Conservation (phyloP, 2,113 vertebrate genomes). For the Erythrolamprus reginae region DNA sequence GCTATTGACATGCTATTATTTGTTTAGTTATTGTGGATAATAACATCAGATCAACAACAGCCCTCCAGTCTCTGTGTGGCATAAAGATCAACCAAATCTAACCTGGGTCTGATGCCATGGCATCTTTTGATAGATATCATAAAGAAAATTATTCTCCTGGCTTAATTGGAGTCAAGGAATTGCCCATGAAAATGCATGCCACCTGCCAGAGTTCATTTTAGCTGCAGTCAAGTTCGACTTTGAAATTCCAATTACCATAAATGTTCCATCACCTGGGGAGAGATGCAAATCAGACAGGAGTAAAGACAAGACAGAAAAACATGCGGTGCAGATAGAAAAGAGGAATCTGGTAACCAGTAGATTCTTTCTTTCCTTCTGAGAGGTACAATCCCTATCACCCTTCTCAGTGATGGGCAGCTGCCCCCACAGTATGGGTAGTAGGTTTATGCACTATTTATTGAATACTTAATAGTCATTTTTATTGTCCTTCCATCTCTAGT, state of each 20-base stretch:
- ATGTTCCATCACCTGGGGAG: slow-evolving; percentile 22
- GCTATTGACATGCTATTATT: not conserved
- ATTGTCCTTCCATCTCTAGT: too few relatives aligned
- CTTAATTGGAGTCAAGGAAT: slow-evolving; percentile 15
- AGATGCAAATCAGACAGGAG: not conserved
- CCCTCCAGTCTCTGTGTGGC: not conserved
- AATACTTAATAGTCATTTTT: too few relatives aligned
- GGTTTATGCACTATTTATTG: too few relatives aligned
- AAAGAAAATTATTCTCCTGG: not conserved
- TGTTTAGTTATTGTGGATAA: not conserved
- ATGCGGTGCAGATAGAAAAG: not conserved
- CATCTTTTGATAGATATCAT: not conserved
- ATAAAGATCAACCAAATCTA: not conserved
- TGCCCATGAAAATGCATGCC: slow-evolving; percentile 7
- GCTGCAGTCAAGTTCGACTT: slow-evolving; percentile 7
- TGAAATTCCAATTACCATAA: slow-evolving; percentile 22
- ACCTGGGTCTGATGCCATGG: not conserved
- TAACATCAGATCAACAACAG: not conserved
- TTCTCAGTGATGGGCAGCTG: too few relatives aligned
- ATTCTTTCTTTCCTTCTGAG: not conserved
- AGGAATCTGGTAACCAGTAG: not conserved
- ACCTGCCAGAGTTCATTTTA: slow-evolving; percentile 14
- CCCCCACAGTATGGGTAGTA: too few relatives aligned
- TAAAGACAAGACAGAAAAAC: not conserved
- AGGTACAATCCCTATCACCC: not conserved